A percentile compares a stretch with the other conserved stretches of the same genome.
These are phyloP conservation scores for Petrolisthes cinctipes DNA, from an alignment of 2,888 invertebrate genomes.

Conservation along the genomic window DNA sequence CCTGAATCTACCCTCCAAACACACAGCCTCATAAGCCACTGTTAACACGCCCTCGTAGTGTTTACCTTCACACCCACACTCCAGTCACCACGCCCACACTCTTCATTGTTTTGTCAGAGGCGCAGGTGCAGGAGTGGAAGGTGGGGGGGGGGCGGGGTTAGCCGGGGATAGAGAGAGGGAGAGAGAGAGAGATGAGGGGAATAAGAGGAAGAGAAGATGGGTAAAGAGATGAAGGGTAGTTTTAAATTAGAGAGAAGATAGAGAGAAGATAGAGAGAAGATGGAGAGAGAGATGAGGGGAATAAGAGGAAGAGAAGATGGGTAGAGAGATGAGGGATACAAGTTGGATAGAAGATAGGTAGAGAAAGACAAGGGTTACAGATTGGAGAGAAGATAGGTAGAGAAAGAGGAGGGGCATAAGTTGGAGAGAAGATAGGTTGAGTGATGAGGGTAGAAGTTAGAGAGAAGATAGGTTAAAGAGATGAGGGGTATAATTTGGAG, in stretches of 20 bases:
- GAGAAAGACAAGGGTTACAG: not conserved
- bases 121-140: conserved; percentile 1
- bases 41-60: conserved; percentile 51
- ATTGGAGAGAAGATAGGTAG: not conserved
- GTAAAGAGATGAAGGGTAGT: not conserved
- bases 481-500: not conserved
- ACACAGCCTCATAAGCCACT: conserved; percentile 39
- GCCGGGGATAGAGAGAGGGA: not conserved
- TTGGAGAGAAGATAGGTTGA: not conserved
- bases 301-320: not conserved
- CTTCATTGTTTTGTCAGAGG: conserved; percentile 45
- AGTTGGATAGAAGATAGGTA: too few relatives aligned
- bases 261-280: not conserved
- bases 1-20: not conserved
- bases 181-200: not conserved
- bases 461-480: not conserved
- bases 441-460: not conserved
- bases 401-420: not conserved
- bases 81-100: conserved; percentile 45
- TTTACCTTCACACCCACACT: conserved; percentile 49
- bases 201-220: not conserved
- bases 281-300: not conserved
- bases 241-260: not conserved
- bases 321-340: too few relatives aligned
- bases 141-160: not conserved